Evolutionary conservation across 2,797 vertebrate species (phyloP), one percentile per base, ranked within the genome.

Genomic region (Melanitta fusca): DNA sequence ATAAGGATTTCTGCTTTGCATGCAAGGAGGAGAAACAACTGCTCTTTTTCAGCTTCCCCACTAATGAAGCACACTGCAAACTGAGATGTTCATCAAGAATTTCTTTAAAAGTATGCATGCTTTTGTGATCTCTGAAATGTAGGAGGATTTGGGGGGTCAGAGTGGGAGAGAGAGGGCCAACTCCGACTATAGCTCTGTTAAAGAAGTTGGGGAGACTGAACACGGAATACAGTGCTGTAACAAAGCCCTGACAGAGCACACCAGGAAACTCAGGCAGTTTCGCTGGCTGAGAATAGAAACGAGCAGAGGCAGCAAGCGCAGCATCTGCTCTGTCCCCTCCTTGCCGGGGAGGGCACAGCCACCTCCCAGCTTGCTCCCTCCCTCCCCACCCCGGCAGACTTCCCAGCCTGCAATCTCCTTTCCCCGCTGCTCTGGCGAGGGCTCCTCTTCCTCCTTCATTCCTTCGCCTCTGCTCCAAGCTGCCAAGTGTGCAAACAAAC

Each of bases 341-440:
- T 5, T 39, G 24, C 7, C 2, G 1, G 13, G 25, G 39, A 86
- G 51, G 73, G 30, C 39, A 62, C 0, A 0, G 73, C 45, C 60
- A 73, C 24, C 41, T 85, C 53, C 51, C 58, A 84, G 36, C 45
- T 91, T 32, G 41, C 18, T 75, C 41, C 41, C 30, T 60, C 49
- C 28, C 25, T 66, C 41, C 47, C 19, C 53, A 91, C 75, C 58
- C 56, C 71, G 43, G 47, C 60, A 53, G 0, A 34, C 36, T 89
- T 87, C 41, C 56, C 51, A 58, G 56, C n/a, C 64, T 82, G 68
- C 7, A 28, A 13, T 45, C n/a, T 80, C 47, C 62, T 47, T 80
- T 80, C 49, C 72, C 25, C 28, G 11, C 18, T 65, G 45, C 53
- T 56, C 47, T 62, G 16, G 41, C 3, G 2, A 91, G 28, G 17